Conservation (phyloP, 2,888 invertebrate species). For the Meteorus colon region DNA sequence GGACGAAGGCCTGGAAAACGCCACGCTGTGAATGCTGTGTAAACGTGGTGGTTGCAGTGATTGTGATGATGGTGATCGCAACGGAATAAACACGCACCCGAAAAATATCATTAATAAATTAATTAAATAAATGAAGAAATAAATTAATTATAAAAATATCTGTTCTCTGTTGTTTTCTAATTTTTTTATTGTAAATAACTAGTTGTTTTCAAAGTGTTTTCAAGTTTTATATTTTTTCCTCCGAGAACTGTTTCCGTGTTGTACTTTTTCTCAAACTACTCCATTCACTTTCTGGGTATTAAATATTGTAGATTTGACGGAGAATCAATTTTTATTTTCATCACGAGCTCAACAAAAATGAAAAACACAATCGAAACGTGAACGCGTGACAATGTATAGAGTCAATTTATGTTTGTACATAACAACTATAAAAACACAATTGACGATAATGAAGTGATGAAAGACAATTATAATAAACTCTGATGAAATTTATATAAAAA, state of each 20-base stretch:
- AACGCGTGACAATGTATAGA: no score
- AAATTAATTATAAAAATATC: neutral
- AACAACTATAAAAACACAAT: neutral
- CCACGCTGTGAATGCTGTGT: constrained; percentile 12
- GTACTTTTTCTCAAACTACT: no score
- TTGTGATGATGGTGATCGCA: neutral
- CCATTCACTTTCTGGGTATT: no score
- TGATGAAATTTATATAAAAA: neutral
- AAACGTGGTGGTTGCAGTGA: neutral
- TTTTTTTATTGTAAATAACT: no score
- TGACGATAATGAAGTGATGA: neutral
- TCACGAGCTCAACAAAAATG: no score
- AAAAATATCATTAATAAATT: constrained; percentile 15
- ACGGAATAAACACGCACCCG: neutral
- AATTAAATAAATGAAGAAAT: constrained; percentile 19
- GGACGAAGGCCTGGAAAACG: constrained; percentile 56
- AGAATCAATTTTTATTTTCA: no score
- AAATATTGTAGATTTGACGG: no score
- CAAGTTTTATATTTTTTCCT: neutral
- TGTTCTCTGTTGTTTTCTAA: neutral
- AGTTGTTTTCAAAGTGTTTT: no score
- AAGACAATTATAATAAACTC: neutral
- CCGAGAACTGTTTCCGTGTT: no score
- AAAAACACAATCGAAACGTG: no score
- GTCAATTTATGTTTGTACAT: neutral